Base-by-base conservation (phyloP, 2,888 invertebrate species). In the Matsumyia berberina region DNA sequence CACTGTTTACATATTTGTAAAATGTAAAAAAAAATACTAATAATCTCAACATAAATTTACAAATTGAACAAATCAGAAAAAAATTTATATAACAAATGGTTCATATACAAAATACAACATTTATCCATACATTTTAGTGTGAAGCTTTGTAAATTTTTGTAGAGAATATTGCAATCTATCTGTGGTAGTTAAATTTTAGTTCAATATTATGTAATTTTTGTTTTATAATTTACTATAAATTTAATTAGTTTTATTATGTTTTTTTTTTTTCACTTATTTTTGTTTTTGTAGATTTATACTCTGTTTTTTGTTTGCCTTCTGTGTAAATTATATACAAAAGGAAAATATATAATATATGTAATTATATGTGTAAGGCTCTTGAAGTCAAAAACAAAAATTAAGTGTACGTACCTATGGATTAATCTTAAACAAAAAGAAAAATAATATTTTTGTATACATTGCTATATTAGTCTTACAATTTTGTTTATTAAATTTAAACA, bases 111-210 rank as follows among this genome's bases (percentile, higher is more conserved):
- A 46, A 51, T 37, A 49, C 39, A 46, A 60, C 67, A 42, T 82
- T 62, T 69, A 85, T 85, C 72, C 70, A 86, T 83, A 76, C 67
- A 76, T 86, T 80, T 86, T 77, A 77, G 76, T 86, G 66, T 82
- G 76, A 82, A 81, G 67, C 66, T 74, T 80, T 85, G 80, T 85
- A 85, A 74, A 80, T 80, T 74, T 85, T 80, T 80, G 80, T 87
- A 87, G 76, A 66, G 83, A 87, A 81, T 90, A 89, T 90, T 89
- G 90, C 89, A 91, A 91, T 89, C 89, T 90, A 90, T 90, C 91
- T 91, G 91, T 91, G 91, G 91, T 91, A 91, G 91, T 90, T 91
- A 91, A 90, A 89, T 89, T 89, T 91, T 90, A 91, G 90, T 90
- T 89, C 88, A 90, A 90, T 87, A 82, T 69, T 78, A 62, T 62